Base-by-base conservation (phyloP, 1,140 invertebrate species). In the Sarcophaga peregrina region DNA sequence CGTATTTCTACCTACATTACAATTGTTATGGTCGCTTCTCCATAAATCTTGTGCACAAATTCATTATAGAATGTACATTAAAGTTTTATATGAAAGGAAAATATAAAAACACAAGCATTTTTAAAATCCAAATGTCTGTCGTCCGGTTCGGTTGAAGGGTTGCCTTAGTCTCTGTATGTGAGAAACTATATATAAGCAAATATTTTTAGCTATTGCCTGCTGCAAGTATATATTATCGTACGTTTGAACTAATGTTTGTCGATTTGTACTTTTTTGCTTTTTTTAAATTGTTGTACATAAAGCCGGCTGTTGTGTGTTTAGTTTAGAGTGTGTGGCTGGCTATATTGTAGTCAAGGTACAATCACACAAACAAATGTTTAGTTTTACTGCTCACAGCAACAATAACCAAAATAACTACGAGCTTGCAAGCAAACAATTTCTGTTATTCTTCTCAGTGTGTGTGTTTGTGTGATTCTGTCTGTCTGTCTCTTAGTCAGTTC, bases 231-330 rank as follows among this genome's bases (percentile, higher is more conserved):
- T 37, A 68, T 20, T 68, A 20, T 68, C 17, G 62, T 68, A 68
- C 17, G 62, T n/a, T 68, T 68, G 62, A 68, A 20, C 62, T 68
- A 68, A 68, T 68, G 62, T 25, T 68, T 20, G 62, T 68, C 62
- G 62, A 20, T 68, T 68, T 68, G 17, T n/a, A 68, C 20, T 20
- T 68, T 68, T n/a, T n/a, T n/a, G n/a, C n/a, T 68, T 68, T 68
- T 68, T 68, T 68, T 68, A 20, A 68, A 68, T 25, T 17, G 17
- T 20, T 76, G 74, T 78, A 50, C 50, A 78, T 25, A 25, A 78
- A 20, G 75, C 75, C 75, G 75, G 75, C 75, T 78, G 75, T n/a
- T 48, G 45, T 20, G 75, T 78, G 20, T 78, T 20, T 50, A 50
- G 75, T 50, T 52, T 78, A 50, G 15, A 25, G 45, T 48, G 47